These are phyloP conservation scores for Nixonia krombeini DNA, from an alignment of 1,140 invertebrate species.

Conservation along the genomic window DNA sequence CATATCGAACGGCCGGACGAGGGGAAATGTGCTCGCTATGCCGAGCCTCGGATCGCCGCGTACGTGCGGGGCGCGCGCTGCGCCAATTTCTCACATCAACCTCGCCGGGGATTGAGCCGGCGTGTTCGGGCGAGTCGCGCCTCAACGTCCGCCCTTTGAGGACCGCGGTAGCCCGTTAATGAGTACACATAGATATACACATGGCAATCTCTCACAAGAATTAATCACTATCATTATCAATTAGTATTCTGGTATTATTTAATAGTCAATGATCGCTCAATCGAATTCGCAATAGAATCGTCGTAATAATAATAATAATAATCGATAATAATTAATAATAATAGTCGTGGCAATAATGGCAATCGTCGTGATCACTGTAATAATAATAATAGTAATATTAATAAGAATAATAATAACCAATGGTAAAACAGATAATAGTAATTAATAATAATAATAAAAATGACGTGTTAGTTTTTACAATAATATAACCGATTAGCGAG, in stretches of 20 bases:
- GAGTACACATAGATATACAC: conserved; percentile 72
- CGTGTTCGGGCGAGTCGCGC: conserved; percentile 60
- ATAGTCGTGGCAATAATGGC: conserved; percentile 21
- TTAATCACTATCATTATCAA: conserved; percentile 70
- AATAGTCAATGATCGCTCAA: conserved; percentile 25
- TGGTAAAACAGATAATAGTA: conserved; percentile 38
- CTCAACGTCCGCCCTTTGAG: conserved; percentile 43
- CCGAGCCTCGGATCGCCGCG: not conserved
- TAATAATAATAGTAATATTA: too few relatives aligned
- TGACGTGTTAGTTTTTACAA: conserved; percentile 30
- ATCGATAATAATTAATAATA: conserved; percentile 24
- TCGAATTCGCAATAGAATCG: conserved; percentile 5
- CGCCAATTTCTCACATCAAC: conserved; percentile 47
- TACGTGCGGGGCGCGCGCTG: not conserved
- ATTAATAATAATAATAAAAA: conserved; percentile 39
- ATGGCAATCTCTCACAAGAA: conserved; percentile 72
- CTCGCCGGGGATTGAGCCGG: conserved; percentile 56
- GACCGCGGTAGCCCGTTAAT: conserved; percentile 63
- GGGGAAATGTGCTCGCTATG: conserved; percentile 3
- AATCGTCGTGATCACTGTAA: conserved; percentile 23
- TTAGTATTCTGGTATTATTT: conserved; percentile 62
- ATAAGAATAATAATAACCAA: conserved; percentile 24
- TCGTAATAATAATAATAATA: too few relatives aligned
- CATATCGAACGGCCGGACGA: conserved; percentile 18
- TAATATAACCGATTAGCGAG: conserved; percentile 51